Conservation (phyloP, 2,888 invertebrate species). For the Drosophila neonasuta region DNA sequence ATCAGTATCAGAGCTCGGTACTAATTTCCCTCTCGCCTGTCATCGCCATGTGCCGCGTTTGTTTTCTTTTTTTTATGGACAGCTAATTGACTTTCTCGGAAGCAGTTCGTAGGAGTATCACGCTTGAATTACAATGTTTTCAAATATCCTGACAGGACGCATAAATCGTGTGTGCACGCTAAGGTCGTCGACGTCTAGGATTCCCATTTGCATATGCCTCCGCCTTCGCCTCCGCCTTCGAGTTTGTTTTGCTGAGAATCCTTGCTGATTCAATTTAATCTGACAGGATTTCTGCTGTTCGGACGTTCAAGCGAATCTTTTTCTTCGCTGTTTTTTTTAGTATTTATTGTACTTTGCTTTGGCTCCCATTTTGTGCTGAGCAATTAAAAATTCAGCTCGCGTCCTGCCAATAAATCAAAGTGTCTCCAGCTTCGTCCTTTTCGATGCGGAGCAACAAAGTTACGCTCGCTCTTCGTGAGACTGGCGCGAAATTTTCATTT, state of each 20-base stretch:
- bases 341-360: neutral
- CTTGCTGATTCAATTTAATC: conserved; percentile 58
- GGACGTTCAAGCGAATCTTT: conserved; percentile 12
- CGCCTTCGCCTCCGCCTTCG: neutral
- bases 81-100: conserved; percentile 77
- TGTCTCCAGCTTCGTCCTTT: conserved; percentile 50
- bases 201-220: conserved; percentile 53
- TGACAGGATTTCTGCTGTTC: conserved; percentile 33
- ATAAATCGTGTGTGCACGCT: conserved; percentile 57
- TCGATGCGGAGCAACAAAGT: conserved; percentile 63
- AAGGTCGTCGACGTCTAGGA: conserved; percentile 6
- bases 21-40: conserved; percentile 7
- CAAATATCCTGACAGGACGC: conserved; percentile 78
- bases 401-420: conserved; percentile 74
- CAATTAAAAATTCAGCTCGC: conserved; percentile 73
- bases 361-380: conserved; percentile 1
- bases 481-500: conserved; percentile 72
- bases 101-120: conserved; percentile 40
- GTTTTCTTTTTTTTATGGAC: conserved; percentile 51
- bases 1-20: conserved; percentile 35
- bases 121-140: conserved; percentile 77
- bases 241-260: conserved; percentile 25
- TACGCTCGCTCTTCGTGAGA: conserved; percentile 17
- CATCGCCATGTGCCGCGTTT: conserved; percentile 10
- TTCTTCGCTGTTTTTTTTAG: neutral